These are phyloP conservation scores for Ptilodon capucinus DNA, from an alignment of 2,888 invertebrate genomes.

Conservation along the genomic window DNA sequence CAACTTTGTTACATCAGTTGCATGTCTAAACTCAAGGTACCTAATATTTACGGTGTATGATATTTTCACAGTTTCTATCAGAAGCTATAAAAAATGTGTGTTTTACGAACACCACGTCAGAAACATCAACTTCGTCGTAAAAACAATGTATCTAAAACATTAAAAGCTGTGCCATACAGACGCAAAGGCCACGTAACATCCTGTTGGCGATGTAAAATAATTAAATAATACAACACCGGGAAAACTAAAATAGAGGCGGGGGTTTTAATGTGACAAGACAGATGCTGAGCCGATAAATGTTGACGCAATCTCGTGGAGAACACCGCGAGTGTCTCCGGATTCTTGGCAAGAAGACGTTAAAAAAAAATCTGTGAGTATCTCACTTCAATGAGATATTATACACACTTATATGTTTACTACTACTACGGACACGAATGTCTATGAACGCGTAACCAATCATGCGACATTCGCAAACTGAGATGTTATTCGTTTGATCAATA, in stretches of 20 bases:
- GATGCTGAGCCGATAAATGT: slow-evolving; percentile 25
- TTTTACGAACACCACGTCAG: slow-evolving; percentile 27
- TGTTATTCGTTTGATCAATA: slow-evolving; percentile 21
- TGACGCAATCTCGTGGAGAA: slow-evolving; percentile 33
- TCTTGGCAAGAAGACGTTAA: slow-evolving; percentile 38
- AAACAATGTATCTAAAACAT: slow-evolving; percentile 25
- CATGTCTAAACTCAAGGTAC: neutral
- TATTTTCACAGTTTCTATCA: slow-evolving; percentile 21
- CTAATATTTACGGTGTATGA: neutral
- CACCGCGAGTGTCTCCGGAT: slow-evolving; percentile 25
- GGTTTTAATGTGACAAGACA: slow-evolving; percentile 39
- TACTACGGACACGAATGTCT: slow-evolving; percentile 15
- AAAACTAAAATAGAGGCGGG: slow-evolving; percentile 38
- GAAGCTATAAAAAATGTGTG: slow-evolving; percentile 30
- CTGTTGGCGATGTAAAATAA: slow-evolving; percentile 35
- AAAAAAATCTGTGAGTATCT: slow-evolving; percentile 31
- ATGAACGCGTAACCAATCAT: slow-evolving; percentile 9
- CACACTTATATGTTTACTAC: slow-evolving; percentile 40
- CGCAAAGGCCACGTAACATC: slow-evolving; percentile 37
- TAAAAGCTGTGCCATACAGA: slow-evolving; percentile 17
- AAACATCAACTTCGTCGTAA: slow-evolving; percentile 15
- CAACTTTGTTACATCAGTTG: neutral
- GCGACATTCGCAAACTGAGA: neutral
- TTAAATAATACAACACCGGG: slow-evolving; percentile 26
- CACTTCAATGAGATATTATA: slow-evolving; percentile 26